A percentile compares a stretch with the other conserved stretches of the same genome.
Evolutionary conservation across 1,140 invertebrate species (phyloP).

Genomic region (Drosophila santomea): DNA sequence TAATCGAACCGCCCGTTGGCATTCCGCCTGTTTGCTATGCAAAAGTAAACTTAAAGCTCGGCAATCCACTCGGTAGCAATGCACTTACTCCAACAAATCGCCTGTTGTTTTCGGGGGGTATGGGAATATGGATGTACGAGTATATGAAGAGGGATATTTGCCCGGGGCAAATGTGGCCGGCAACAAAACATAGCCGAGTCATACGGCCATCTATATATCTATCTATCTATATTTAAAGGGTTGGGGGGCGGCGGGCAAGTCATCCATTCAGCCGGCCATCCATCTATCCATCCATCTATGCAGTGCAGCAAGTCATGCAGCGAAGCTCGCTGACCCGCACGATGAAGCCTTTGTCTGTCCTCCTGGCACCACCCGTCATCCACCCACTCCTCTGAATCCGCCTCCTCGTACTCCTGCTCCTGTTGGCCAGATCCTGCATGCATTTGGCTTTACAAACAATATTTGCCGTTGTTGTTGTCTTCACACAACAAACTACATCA

Average conservation of each 20-base stretch:
- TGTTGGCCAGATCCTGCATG: constrained; percentile 68
- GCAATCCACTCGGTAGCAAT: constrained; percentile 40
- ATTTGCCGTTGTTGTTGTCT: constrained; percentile 69
- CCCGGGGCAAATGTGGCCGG: constrained; percentile 66
- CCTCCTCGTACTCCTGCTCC: constrained; percentile 1
- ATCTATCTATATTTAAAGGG: constrained; percentile 27
- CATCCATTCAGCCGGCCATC: constrained; percentile 55
- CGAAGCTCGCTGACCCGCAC: constrained; percentile 79
- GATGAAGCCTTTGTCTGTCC: constrained; percentile 72
- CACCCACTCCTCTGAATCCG: neutral
- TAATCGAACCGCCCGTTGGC: constrained; percentile 13
- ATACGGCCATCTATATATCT: constrained; percentile 56
- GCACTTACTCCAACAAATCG: constrained; percentile 57
- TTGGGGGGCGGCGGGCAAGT: constrained; percentile 31
- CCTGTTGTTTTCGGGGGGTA: constrained; percentile 44
- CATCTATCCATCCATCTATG: constrained; percentile 75
- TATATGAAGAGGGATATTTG: constrained; percentile 49
- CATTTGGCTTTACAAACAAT: constrained; percentile 81
- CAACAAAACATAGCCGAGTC: constrained; percentile 62
- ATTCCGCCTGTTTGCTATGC: constrained; percentile 25
- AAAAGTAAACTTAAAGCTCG: constrained; percentile 45
- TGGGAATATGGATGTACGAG: neutral
- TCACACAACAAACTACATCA: constrained; percentile 80
- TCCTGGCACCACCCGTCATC: constrained; percentile 5
- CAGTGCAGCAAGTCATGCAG: constrained; percentile 82